Evolutionary conservation across 2,888 invertebrate genomes (phyloP).

Genomic region (Thecocarcelia acutangulata): DNA sequence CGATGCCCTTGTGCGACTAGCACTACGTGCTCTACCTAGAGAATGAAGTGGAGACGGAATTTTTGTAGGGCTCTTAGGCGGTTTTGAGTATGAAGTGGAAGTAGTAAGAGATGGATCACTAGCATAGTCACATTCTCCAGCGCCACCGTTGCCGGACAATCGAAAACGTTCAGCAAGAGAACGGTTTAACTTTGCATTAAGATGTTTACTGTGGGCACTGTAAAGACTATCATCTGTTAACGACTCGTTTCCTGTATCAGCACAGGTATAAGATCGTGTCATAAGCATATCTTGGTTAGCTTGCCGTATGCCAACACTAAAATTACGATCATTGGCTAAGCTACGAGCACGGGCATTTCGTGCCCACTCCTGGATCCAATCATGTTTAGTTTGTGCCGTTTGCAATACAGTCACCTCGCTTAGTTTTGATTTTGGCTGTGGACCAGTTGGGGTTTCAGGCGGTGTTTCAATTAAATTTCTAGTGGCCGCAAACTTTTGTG

Average conservation of each 20-base stretch:
- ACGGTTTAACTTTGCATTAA: constrained; percentile 75
- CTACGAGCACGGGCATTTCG: constrained; percentile 83
- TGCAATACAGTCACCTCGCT: constrained; percentile 78
- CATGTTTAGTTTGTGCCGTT: constrained; percentile 80
- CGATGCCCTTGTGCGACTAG: constrained; percentile 80
- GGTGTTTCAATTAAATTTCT: constrained; percentile 72
- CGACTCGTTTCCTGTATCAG: constrained; percentile 75
- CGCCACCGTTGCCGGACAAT: constrained; percentile 73
- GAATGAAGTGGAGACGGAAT: constrained; percentile 90
- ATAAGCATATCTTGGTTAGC: constrained; percentile 74
- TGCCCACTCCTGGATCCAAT: constrained; percentile 86
- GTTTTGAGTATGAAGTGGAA: constrained; percentile 72
- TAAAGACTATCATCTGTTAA: constrained; percentile 78
- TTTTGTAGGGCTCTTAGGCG: constrained; percentile 85
- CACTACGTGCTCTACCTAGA: constrained; percentile 82
- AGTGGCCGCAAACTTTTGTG: constrained; percentile 71
- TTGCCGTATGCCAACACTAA: constrained; percentile 51
- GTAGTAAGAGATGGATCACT: constrained; percentile 79
- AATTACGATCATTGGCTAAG: constrained; percentile 75
- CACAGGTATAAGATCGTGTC: constrained; percentile 81
- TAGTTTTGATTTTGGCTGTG: constrained; percentile 65
- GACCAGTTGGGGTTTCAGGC: constrained; percentile 75
- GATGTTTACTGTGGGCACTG: constrained; percentile 71
- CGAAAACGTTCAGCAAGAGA: constrained; percentile 78
- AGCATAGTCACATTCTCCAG: constrained; percentile 80